Evolutionary conservation across 2,888 invertebrate species (phyloP).

Genomic region (Myopa tessellatipennis): DNA sequence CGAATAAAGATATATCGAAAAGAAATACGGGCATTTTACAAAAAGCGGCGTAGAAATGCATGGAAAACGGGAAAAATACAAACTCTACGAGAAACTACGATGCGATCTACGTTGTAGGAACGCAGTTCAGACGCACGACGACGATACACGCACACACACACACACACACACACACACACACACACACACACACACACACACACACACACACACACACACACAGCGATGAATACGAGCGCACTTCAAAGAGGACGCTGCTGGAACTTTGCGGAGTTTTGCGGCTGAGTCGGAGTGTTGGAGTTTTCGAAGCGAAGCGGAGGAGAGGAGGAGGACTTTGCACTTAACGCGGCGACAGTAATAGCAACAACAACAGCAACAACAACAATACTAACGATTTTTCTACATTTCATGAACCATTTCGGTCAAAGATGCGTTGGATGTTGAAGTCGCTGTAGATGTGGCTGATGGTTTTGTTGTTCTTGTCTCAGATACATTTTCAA

Average conservation of each 20-base stretch:
- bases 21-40: neutral
- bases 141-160: constrained; percentile 28
- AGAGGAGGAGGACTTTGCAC: constrained; percentile 10
- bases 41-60: constrained; percentile 37
- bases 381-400: constrained; percentile 14
- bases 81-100: constrained; percentile 39
- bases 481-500: constrained; percentile 34
- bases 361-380: constrained; percentile 3
- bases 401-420: too few relatives aligned
- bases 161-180: neutral
- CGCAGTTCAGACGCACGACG: constrained; percentile 41
- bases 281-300: neutral
- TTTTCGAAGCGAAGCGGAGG: neutral
- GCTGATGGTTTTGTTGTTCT: constrained; percentile 15
- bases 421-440: constrained; percentile 19
- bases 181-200: constrained; percentile 23
- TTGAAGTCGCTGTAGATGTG: constrained; percentile 15
- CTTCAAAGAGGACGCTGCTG: neutral
- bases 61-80: constrained; percentile 31
- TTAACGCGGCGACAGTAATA: constrained; percentile 3
- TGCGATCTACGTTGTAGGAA: constrained; percentile 41
- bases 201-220: neutral
- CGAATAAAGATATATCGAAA: neutral
- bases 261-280: neutral
- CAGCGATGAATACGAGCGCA: neutral